phyloP scores from a whole-genome alignment of 2,113 vertebrate genomes.

The Catharus minimus region DNA sequence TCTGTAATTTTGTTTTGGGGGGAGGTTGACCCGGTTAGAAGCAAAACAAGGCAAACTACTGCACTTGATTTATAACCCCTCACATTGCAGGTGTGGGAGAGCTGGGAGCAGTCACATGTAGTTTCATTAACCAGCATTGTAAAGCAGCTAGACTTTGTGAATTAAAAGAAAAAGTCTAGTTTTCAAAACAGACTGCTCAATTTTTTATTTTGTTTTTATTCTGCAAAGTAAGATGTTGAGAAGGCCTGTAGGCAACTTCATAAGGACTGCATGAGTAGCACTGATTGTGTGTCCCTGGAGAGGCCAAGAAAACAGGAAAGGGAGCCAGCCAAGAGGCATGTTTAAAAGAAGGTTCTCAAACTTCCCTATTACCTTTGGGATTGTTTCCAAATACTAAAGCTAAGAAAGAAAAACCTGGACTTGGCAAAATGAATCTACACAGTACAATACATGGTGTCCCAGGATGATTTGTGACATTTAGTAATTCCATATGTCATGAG shows the following conservation, averaged over 20 bases:
- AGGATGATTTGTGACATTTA: slow-evolving; percentile 16
- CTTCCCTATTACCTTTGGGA: slow-evolving; percentile 14
- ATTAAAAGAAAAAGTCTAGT: background rate
- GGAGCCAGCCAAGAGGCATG: background rate
- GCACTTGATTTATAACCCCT: background rate
- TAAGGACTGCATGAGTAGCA: background rate
- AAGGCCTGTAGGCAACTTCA: background rate
- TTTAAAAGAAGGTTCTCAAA: background rate
- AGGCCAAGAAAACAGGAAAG: slow-evolving; percentile 9
- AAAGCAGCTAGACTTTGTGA: background rate
- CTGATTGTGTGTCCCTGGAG: background rate
- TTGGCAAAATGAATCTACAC: background rate
- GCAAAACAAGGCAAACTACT: background rate
- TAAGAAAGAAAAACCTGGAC: background rate
- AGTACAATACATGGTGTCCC: background rate
- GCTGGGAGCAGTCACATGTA: background rate
- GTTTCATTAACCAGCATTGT: background rate
- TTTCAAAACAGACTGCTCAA: background rate
- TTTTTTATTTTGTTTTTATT: background rate
- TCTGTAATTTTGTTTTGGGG: background rate
- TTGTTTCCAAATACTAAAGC: slow-evolving; percentile 5
- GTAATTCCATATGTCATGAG: background rate
- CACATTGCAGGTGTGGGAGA: background rate
- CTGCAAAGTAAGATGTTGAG: background rate
- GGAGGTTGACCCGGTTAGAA: background rate